Evolutionary conservation across 2,888 invertebrate genomes (phyloP), one percentile per base, ranked within the genome.

Genomic region (Acrobasis suavella): DNA sequence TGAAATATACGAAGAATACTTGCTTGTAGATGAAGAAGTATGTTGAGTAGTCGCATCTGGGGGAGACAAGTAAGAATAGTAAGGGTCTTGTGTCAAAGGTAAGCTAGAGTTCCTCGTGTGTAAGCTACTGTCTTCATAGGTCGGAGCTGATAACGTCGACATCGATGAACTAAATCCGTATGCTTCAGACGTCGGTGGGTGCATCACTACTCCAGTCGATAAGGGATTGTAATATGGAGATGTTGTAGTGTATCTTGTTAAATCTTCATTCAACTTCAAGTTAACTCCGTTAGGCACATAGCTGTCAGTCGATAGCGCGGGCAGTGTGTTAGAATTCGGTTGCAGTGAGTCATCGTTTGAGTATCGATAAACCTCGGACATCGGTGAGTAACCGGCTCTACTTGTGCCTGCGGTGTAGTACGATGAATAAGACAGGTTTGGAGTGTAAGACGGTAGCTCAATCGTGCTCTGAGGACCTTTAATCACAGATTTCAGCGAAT

Each of bases 331-430:
- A 70, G 87, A 77, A 85, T 85, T 89, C 67, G 81, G 77, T 66
- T 85, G 81, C 76, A 90, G 70, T 91, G 90, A 89, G 71, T 92
- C 92, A 89, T 92, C 91, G 78, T 74, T 85, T 58, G 74, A 70
- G 74, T 87, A 90, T 69, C 91, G 88, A 88, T 90, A 90, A 86
- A 85, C 84, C 67, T 91, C 91, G 50, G 89, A 67, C 78, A 90
- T 83, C 51, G 90, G 83, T 86, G 92, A 90, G 88, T 91, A 92
- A 86, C 81, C 77, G 63, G 83, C 73, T 67, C 86, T 85, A 68
- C 73, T 85, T 39, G 86, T 69, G 7, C 82, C 81, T 62, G 85
- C 74, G 16, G 82, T 73, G 64, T 91, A 91, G 78, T 89, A 91
- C 58, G 92, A 85, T 50, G 90, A 85, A 76, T 87, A 90, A 67